Evolutionary conservation across 1,140 invertebrate genomes (phyloP), one percentile per base, ranked within the genome.

Genomic region (Heliconius himera): DNA sequence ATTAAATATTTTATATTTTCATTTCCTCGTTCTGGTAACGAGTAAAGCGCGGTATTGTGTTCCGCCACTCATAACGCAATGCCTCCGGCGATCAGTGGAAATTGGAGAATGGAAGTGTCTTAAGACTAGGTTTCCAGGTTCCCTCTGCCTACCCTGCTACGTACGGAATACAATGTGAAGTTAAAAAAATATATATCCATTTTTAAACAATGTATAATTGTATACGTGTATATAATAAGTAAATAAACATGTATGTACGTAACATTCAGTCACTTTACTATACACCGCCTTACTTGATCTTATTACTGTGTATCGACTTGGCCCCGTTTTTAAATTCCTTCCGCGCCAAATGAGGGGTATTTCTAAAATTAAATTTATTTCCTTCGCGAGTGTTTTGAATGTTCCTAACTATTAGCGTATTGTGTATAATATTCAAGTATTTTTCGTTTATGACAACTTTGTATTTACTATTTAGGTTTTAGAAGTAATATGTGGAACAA

Each of bases 271-370:
- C 13, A 26, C 11, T 66, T 66, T 66, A n/a, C 26, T 66, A 3
- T 66, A 66, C 22, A 66, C 20, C 60, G n/a, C 60, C 22, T 29
- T 54, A 51, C 78, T 2, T 80, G 74, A 80, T 80, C 78, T 72
- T 76, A 80, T 80, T 80, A 80, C 11, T 22, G 60, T 26, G 26
- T 75, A 51, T n/a, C 72, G n/a, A 78, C 70, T 73, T 29, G 70
- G 49, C 6, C 71, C 71, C 54, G 72, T 76, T 38, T 71, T 76
- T 76, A 38, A 76, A 76, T 51, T 78, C 29, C 77, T 66, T 46
- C 36, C 70, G 18, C 46, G 29, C 4, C 49, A 78, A 78, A 66
- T 60, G 29, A 66, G 60, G 54, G 60, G 26, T 66, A 66, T 29
- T 66, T 29, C 16, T 66, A 29, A 60, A 66, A 22, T 66, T 13